A percentile compares a stretch with the other conserved stretches of the same genome.
Conservation (phyloP, 2,113 vertebrate species). For the Protomyctophum bolini region DNA sequence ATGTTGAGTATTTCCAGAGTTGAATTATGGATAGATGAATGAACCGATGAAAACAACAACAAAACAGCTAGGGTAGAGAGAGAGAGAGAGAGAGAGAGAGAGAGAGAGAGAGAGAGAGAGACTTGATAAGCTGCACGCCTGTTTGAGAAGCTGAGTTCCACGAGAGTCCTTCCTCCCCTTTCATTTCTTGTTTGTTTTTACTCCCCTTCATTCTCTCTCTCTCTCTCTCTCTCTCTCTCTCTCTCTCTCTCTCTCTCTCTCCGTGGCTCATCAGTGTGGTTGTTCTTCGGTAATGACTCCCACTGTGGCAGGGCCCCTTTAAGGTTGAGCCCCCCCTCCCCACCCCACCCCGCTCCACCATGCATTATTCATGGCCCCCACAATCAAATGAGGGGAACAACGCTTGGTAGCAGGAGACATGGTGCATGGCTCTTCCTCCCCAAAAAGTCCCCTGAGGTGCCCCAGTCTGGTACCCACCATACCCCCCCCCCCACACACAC, state of each 20-base stretch:
- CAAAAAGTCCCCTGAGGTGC: conserved; percentile 93
- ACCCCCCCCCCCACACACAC: conserved; percentile 26
- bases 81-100: conserved; percentile 27
- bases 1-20: conserved; percentile 43
- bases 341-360: conserved; percentile 68
- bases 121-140: conserved; percentile 63
- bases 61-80: conserved; percentile 60
- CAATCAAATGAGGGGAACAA: conserved; percentile 96
- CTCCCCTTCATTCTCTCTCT: conserved; percentile 49
- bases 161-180: conserved; percentile 62
- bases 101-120: conserved; percentile 25
- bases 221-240: conserved; percentile 35
- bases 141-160: conserved; percentile 72
- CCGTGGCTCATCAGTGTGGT: conserved; percentile 78
- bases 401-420: conserved; percentile 89
- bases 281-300: conserved; percentile 85
- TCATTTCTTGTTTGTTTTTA: conserved; percentile 79
- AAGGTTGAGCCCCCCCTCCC: conserved; percentile 75
- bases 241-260: conserved; percentile 45
- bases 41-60: conserved; percentile 72
- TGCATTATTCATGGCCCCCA: conserved; percentile 96
- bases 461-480: conserved; percentile 92
- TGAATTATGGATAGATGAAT: conserved; percentile 68
- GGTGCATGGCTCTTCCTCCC: conserved; percentile 95
- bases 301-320: conserved; percentile 83